Evolutionary conservation across 2,797 vertebrate genomes (phyloP).

Genomic region (Phataginus tricuspis): DNA sequence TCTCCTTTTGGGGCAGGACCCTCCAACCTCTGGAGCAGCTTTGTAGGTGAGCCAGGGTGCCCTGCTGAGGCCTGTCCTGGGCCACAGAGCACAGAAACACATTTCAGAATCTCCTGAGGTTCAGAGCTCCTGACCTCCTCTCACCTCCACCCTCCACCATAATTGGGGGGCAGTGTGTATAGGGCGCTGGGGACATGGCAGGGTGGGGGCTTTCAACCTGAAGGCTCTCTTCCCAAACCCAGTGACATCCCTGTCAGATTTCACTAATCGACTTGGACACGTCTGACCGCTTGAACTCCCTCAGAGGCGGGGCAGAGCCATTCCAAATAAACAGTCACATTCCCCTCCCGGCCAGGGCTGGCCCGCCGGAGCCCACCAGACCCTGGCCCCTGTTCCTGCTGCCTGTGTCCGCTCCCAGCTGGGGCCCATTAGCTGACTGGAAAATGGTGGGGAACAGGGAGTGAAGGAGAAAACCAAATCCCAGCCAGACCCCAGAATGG

Average conservation of each 20-base stretch:
- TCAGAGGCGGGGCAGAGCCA: conserved; percentile 82
- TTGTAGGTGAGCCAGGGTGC: not conserved
- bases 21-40: not conserved
- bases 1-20: not conserved
- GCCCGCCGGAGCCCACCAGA: conserved; percentile 77
- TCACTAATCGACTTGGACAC: conserved; percentile 84
- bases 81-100: conserved; percentile 70
- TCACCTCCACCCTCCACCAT: conserved; percentile 80
- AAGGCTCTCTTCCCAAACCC: conserved; percentile 79
- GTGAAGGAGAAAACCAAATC: not conserved
- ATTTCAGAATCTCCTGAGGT: conserved; percentile 80
- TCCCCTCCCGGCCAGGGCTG: conserved; percentile 78
- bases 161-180: conserved; percentile 81
- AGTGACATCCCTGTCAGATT: conserved; percentile 82
- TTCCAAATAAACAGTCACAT: conserved; percentile 88
- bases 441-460: not conserved
- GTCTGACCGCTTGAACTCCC: conserved; percentile 87
- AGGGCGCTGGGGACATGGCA: conserved; percentile 78
- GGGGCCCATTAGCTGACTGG: conserved; percentile 84
- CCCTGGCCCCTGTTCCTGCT: conserved; percentile 79
- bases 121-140: conserved; percentile 79
- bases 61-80: conserved; percentile 75
- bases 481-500: not conserved
- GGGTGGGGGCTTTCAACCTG: conserved; percentile 78
- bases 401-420: conserved; percentile 85